These are phyloP conservation scores for Zapus hudsonius DNA, from an alignment of 2,113 vertebrate genomes.

Conservation along the genomic window DNA sequence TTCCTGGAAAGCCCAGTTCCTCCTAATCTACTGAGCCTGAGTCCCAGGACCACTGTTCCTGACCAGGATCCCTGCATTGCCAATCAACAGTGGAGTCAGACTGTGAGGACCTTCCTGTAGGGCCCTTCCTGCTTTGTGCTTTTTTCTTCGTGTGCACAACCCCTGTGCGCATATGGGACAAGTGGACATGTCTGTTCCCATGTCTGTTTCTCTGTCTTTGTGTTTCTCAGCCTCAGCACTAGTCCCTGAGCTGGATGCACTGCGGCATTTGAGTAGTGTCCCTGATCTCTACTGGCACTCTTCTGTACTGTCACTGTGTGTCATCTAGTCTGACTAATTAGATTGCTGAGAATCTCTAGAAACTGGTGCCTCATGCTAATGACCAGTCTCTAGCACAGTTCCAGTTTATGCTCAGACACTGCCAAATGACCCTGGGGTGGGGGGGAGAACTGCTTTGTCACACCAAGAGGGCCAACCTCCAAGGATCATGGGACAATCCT, in stretches of 20 bases:
- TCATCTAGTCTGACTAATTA: background rate
- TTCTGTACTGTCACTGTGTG: background rate
- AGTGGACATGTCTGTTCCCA: fast-evolving
- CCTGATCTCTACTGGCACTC: background rate
- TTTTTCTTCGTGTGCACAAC: background rate
- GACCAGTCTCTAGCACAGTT: background rate
- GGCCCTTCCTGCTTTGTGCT: background rate
- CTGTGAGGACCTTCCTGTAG: background rate
- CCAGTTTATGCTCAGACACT: background rate
- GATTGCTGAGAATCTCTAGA: background rate
- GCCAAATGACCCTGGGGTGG: background rate
- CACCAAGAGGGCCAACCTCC: background rate
- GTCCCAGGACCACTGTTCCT: too few species aligned
- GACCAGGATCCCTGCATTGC: too few species aligned
- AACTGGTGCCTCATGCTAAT: background rate
- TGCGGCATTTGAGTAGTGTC: too few species aligned
- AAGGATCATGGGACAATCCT: background rate
- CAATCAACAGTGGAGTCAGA: background rate
- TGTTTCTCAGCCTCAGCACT: too few species aligned
- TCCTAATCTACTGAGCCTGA: background rate
- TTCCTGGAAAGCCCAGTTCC: background rate
- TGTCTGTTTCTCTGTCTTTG: background rate
- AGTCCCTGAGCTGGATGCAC: background rate
- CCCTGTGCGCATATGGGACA: background rate
- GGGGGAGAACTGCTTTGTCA: background rate